Percentiles rank a stretch among this genome's conserved stretches.
phyloP scores from a whole-genome alignment of 2,888 invertebrate species.

The Pollenia labialis region DNA sequence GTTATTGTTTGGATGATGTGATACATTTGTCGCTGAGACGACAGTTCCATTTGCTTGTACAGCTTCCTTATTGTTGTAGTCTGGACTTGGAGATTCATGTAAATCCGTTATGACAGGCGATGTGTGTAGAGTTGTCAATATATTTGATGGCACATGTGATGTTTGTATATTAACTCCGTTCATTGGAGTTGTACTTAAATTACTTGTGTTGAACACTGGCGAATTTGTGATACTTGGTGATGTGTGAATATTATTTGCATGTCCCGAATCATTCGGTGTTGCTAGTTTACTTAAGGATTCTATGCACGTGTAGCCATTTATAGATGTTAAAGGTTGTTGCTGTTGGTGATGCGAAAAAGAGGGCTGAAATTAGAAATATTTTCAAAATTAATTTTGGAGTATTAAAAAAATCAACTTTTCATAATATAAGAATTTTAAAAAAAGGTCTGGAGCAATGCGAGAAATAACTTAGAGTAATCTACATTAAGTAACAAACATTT shows the following conservation, averaged over 20 bases:
- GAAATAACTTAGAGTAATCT: too few species aligned
- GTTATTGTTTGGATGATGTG: slow-evolving; percentile 52
- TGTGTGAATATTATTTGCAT: slow-evolving; percentile 53
- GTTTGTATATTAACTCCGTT: slow-evolving; percentile 24
- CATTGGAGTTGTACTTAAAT: slow-evolving; percentile 10
- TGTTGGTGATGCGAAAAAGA: slow-evolving; percentile 52
- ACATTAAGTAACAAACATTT: too few species aligned
- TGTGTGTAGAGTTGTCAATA: slow-evolving; percentile 38
- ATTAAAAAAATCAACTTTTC: too few species aligned
- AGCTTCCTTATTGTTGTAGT: slow-evolving; percentile 40
- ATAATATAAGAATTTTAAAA: background rate
- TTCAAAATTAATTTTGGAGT: background rate
- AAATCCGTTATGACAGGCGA: slow-evolving; percentile 54
- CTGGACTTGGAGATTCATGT: slow-evolving; percentile 48
- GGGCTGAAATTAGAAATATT: slow-evolving; percentile 45
- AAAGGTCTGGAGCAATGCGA: background rate
- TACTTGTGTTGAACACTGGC: slow-evolving; percentile 24
- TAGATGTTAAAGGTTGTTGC: slow-evolving; percentile 38
- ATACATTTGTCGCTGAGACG: slow-evolving; percentile 50
- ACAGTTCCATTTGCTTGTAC: slow-evolving; percentile 24
- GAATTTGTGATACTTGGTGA: slow-evolving; percentile 47
- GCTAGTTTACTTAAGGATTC: slow-evolving; percentile 59
- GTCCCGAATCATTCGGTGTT: slow-evolving; percentile 33
- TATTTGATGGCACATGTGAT: slow-evolving; percentile 36
- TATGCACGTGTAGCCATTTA: slow-evolving; percentile 66